Conservation (phyloP, 2,113 vertebrate species). For the Lepus timidus region DNA sequence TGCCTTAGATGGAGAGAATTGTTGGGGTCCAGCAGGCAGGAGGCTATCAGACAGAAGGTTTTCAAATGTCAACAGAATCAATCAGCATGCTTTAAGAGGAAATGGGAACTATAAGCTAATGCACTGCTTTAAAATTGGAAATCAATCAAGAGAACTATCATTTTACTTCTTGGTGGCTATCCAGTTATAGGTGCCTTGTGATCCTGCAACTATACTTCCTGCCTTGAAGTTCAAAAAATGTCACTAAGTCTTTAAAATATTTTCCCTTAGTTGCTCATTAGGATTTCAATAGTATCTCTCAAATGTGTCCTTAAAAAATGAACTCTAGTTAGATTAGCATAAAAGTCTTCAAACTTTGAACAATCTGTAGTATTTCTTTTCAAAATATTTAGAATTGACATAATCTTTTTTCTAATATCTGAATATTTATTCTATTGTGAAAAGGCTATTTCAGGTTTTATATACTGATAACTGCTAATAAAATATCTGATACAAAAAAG, state of each 20-base stretch:
- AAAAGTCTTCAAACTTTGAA: background rate
- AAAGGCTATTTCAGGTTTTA: background rate
- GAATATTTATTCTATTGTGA: background rate
- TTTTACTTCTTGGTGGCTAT: slow-evolving; percentile 20
- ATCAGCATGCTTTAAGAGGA: background rate
- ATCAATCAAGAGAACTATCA: slow-evolving; percentile 59
- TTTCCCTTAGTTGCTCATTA: background rate
- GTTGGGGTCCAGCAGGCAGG: background rate
- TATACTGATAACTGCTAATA: background rate
- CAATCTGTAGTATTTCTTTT: background rate
- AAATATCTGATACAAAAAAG: background rate
- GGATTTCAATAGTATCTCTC: background rate
- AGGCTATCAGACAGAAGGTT: background rate
- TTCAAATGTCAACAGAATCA: background rate
- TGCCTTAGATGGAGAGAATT: background rate
- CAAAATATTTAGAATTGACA: background rate
- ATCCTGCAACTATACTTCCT: background rate
- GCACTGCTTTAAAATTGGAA: slow-evolving; percentile 44
- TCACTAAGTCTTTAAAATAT: background rate
- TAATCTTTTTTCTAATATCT: background rate
- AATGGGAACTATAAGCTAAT: background rate
- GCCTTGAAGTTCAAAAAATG: background rate
- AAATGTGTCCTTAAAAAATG: background rate
- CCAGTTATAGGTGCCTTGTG: slow-evolving; percentile 6
- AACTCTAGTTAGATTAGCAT: background rate